Conservation (phyloP, 2,113 vertebrate genomes). For the Macroglossus sobrinus region DNA sequence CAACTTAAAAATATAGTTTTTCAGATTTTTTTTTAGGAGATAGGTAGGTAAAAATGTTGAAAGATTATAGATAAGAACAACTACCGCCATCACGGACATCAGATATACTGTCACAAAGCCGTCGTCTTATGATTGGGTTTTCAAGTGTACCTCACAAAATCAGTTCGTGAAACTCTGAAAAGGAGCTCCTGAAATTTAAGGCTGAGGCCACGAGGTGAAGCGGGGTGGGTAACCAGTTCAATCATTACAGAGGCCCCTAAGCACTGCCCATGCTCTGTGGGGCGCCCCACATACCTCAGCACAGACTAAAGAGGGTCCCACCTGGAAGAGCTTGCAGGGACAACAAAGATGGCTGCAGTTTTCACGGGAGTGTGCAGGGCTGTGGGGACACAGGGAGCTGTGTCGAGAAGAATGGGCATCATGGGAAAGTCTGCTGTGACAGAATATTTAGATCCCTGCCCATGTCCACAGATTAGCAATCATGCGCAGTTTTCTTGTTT, state of each 20-base stretch:
- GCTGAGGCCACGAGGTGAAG: not conserved
- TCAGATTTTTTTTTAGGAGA: not conserved
- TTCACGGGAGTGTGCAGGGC: not conserved
- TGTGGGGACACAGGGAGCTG: not conserved
- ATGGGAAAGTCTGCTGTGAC: not conserved
- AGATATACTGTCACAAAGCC: not conserved
- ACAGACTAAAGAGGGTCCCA: not conserved
- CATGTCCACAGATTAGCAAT: not conserved
- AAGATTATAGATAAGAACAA: not conserved
- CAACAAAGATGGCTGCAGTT: not conserved
- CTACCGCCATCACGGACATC: not conserved
- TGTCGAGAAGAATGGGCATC: not conserved
- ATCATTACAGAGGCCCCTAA: not conserved
- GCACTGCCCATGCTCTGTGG: not conserved
- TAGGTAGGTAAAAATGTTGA: not conserved
- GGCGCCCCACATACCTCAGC: too few species aligned
- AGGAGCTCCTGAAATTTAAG: not conserved
- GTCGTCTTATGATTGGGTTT: not conserved
- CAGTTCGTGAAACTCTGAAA: not conserved
- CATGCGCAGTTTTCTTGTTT: not conserved
- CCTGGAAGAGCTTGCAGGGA: too few species aligned
- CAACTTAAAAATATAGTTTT: not conserved
- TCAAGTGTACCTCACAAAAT: not conserved
- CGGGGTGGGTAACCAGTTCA: not conserved
- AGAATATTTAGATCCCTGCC: not conserved